A percentile compares a stretch with the other conserved stretches of the same genome.
These are phyloP conservation scores for Maniola hyperantus DNA, from an alignment of 2,888 invertebrate genomes.

Conservation along the genomic window DNA sequence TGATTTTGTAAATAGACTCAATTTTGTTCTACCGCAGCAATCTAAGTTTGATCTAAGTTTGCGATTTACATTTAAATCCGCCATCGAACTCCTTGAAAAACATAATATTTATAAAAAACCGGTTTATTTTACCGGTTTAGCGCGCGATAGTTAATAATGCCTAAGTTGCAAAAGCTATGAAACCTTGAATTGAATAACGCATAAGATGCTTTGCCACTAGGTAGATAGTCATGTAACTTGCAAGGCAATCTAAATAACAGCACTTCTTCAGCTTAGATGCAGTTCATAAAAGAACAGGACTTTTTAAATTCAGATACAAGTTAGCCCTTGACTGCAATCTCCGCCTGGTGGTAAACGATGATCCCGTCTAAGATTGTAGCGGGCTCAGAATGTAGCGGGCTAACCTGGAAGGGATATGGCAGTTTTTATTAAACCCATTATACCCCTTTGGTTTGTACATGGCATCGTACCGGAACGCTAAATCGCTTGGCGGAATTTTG, in stretches of 20 bases:
- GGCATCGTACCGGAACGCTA: too few species aligned
- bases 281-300: too few species aligned
- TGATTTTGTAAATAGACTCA: neutral
- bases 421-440: too few species aligned
- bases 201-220: neutral
- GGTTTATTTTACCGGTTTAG: neutral
- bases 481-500: too few species aligned
- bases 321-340: too few species aligned
- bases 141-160: neutral
- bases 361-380: too few species aligned
- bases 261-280: neutral
- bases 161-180: neutral
- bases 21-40: neutral
- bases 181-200: constrained; percentile 1
- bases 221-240: neutral
- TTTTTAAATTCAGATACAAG: too few species aligned
- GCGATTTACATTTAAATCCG: neutral
- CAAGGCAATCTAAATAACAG: neutral
- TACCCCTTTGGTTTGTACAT: too few species aligned
- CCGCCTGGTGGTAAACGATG: too few species aligned
- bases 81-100: neutral
- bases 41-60: neutral
- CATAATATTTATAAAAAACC: neutral
- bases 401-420: too few species aligned
- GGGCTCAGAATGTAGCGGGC: too few species aligned